Percentiles rank a stretch among this genome's conserved stretches.
phyloP scores from a whole-genome alignment of 2,113 vertebrate genomes.

The Hemiprocne comata region DNA sequence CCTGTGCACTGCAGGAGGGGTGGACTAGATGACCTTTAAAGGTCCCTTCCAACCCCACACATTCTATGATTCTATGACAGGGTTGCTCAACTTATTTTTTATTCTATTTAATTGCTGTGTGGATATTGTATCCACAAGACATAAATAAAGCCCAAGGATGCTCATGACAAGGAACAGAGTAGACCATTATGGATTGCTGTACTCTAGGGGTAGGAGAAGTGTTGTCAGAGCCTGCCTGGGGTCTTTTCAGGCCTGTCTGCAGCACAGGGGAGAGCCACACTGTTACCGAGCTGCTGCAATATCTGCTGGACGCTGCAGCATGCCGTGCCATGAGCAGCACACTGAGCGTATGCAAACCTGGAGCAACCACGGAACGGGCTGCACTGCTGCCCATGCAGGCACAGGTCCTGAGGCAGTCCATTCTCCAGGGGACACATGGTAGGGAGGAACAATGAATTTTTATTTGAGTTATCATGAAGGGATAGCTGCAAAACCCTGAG shows the following conservation, averaged over 20 bases:
- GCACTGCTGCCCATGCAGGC: not conserved
- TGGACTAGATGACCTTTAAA: too few species aligned
- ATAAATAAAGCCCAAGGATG: not conserved
- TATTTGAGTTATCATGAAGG: not conserved
- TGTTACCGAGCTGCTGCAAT: accelerated
- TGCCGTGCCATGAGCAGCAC: accelerated
- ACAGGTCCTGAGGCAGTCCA: not conserved
- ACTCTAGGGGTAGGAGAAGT: not conserved
- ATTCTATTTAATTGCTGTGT: not conserved
- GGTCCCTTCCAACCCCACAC: too few species aligned
- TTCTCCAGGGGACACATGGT: not conserved
- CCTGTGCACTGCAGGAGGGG: too few species aligned
- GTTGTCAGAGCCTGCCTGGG: not conserved
- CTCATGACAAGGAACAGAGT: not conserved
- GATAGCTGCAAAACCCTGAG: not conserved
- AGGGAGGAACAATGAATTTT: not conserved
- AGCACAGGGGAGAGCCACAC: accelerated
- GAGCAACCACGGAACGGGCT: not conserved
- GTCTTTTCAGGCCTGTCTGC: not conserved
- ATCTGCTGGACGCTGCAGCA: not conserved
- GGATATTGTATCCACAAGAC: not conserved
- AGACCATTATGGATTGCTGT: accelerated
- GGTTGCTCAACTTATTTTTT: not conserved
- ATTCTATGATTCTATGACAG: not conserved
- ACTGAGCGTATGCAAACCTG: not conserved